These are phyloP conservation scores for Oasisia sp. DNA, from an alignment of 2,888 invertebrate genomes.

Conservation along the genomic window DNA sequence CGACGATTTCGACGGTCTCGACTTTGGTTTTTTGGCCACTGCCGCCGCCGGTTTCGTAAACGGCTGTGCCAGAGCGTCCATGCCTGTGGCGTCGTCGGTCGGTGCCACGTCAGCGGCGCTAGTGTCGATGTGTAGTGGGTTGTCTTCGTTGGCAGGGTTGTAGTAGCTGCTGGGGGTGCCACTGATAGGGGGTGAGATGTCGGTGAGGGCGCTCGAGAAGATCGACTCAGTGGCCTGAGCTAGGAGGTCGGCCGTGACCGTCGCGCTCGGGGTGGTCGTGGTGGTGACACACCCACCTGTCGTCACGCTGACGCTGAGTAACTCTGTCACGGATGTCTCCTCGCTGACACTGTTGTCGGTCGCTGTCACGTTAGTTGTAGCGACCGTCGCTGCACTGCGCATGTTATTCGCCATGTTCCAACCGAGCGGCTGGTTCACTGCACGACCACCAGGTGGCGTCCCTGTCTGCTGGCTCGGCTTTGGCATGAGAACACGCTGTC, in stretches of 20 bases:
- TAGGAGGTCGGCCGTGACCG: conserved; percentile 55
- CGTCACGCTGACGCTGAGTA: neutral
- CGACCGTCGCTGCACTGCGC: neutral
- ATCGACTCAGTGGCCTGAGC: conserved; percentile 66
- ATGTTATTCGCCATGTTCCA: conserved; percentile 13
- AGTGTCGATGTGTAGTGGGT: conserved; percentile 43
- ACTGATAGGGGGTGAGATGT: conserved; percentile 42
- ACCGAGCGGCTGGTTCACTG: neutral
- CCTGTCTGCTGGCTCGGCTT: conserved; percentile 35
- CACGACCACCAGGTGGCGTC: neutral
- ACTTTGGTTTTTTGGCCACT: neutral
- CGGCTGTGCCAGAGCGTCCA: neutral
- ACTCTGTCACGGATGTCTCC: conserved; percentile 9
- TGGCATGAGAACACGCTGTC: conserved; percentile 42
- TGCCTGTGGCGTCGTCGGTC: neutral
- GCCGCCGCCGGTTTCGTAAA: neutral
- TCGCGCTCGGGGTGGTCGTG: conserved; percentile 17
- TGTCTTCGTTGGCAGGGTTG: conserved; percentile 55
- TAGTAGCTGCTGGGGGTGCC: conserved; percentile 46
- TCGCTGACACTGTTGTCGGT: conserved; percentile 6
- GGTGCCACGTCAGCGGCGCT: conserved; percentile 48
- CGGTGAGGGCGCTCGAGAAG: conserved; percentile 43
- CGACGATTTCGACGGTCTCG: neutral
- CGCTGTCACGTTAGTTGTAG: conserved; percentile 22
- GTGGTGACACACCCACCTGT: neutral